These are phyloP conservation scores for Pelosia muscerda DNA, from an alignment of 2,888 invertebrate genomes.

Conservation along the genomic window DNA sequence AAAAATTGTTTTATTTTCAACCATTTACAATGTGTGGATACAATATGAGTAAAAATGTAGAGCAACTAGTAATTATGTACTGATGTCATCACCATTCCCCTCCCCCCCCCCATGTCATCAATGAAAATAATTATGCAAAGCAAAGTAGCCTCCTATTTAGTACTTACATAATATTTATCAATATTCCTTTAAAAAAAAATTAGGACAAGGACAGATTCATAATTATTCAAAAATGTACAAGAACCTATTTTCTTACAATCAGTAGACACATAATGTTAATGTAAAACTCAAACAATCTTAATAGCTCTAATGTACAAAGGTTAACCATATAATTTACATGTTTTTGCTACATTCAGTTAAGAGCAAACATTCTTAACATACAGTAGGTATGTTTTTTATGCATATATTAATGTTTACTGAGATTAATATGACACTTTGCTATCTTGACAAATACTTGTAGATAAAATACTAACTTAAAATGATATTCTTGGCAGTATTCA, in stretches of 20 bases:
- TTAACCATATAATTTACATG: background rate
- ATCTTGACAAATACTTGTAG: background rate
- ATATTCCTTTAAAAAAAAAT: background rate
- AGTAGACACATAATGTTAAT: background rate
- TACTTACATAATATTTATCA: no score
- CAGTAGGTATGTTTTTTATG: no score
- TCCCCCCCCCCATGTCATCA: no score
- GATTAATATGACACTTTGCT: slow-evolving; percentile 3
- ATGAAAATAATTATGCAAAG: no score
- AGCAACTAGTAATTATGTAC: no score
- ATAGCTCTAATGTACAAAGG: slow-evolving; percentile 6
- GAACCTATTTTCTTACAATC: background rate
- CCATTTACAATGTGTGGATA: no score
- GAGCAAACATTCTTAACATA: background rate
- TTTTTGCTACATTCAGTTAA: background rate
- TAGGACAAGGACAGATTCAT: no score
- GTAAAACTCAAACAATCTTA: background rate
- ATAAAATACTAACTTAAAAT: slow-evolving; percentile 1
- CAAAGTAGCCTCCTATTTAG: no score
- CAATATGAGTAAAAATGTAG: no score
- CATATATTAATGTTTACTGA: background rate
- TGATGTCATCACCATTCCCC: no score
- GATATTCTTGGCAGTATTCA: background rate
- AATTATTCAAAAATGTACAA: no score
- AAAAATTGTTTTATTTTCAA: no score